phyloP scores from a whole-genome alignment of 1,140 invertebrate genomes.

The Pogonomyrmex californicus region DNA sequence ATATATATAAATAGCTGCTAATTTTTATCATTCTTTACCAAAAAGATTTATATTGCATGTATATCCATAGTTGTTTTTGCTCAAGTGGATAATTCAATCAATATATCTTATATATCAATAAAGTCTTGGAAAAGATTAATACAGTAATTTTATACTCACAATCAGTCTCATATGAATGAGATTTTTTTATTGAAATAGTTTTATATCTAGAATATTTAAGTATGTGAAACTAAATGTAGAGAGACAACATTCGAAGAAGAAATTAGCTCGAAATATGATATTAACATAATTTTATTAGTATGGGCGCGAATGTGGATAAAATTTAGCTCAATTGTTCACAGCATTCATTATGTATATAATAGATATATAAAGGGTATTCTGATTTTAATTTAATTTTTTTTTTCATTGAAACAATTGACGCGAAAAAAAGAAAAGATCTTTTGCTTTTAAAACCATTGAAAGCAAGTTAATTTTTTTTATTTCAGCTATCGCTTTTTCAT shows the following conservation, averaged over 20 bases:
- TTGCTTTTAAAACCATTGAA: background rate
- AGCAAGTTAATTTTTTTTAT: background rate
- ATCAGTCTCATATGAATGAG: background rate
- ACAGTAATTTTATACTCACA: background rate
- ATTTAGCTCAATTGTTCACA: slow-evolving; percentile 4
- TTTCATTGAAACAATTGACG: background rate
- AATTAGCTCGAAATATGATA: slow-evolving; percentile 11
- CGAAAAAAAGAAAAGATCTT: background rate
- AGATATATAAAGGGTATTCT: background rate
- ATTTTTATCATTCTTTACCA: background rate
- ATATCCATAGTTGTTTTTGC: background rate
- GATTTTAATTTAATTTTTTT: background rate
- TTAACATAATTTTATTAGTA: background rate
- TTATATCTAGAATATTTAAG: slow-evolving; percentile 11
- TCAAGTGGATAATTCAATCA: slow-evolving; percentile 7
- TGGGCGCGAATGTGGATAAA: background rate
- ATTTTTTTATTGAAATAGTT: slow-evolving; percentile 13
- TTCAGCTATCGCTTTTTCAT: background rate
- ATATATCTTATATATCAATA: background rate
- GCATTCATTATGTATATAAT: slow-evolving; percentile 25
- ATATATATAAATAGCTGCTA: background rate
- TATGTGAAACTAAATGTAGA: background rate
- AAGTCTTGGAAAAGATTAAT: slow-evolving; percentile 11
- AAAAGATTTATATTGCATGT: background rate
- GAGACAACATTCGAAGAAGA: background rate